Percentiles rank a stretch among this genome's conserved stretches.
These are phyloP conservation scores for Pogonophryne albipinna DNA, from an alignment of 2,797 vertebrate species.

Conservation along the genomic window DNA sequence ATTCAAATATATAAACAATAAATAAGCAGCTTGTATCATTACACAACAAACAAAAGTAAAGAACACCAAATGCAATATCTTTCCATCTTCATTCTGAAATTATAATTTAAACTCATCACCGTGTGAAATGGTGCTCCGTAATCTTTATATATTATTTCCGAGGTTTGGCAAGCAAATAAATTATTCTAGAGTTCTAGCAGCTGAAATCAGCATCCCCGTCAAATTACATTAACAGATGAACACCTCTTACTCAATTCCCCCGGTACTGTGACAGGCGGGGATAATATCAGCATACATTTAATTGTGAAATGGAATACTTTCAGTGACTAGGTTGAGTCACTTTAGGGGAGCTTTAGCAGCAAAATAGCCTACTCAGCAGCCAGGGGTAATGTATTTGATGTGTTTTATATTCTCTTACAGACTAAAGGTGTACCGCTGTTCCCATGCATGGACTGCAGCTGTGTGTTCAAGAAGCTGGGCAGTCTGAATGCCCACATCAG, in stretches of 20 bases:
- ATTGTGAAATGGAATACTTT: background rate
- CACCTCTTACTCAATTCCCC: too few species aligned
- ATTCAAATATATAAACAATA: too few species aligned
- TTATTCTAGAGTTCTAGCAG: background rate
- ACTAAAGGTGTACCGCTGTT: slow-evolving; percentile 81
- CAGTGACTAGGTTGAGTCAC: background rate
- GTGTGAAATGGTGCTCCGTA: background rate
- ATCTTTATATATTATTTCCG: background rate
- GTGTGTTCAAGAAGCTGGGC: slow-evolving; percentile 97
- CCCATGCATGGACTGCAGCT: slow-evolving; percentile 96
- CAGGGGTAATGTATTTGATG: slow-evolving; percentile 5
- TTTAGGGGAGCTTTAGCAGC: background rate
- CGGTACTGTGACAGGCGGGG: background rate
- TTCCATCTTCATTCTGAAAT: background rate
- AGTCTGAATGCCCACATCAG: slow-evolving; percentile 99
- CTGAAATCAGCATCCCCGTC: background rate
- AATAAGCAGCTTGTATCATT: background rate
- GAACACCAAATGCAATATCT: background rate
- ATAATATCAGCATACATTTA: background rate
- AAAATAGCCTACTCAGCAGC: background rate
- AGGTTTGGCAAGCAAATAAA: background rate
- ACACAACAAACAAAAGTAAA: background rate
- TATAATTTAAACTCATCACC: background rate
- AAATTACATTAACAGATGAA: background rate
- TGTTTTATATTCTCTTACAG: slow-evolving; percentile 62